Percentiles rank a stretch among this genome's conserved stretches.
phyloP scores from a whole-genome alignment of 2,797 vertebrate genomes.

The Serranus cabrilla region DNA sequence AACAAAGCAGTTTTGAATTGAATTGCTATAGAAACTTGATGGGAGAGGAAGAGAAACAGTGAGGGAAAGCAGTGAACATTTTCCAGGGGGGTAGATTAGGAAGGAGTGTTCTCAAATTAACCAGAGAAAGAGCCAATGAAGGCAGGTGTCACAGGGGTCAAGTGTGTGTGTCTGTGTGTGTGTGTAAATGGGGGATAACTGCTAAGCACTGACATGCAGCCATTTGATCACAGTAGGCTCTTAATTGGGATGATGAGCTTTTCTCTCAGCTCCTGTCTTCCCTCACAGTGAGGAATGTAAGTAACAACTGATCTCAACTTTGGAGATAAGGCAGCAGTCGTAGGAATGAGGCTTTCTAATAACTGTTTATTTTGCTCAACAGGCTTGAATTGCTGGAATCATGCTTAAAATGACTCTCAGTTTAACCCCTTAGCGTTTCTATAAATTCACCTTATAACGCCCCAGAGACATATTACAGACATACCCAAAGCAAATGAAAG shows the following conservation, averaged over 20 bases:
- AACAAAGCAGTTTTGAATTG: slow-evolving; percentile 28
- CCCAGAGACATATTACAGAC: too few relatives aligned
- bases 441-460: too few relatives aligned
- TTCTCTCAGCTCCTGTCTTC: slow-evolving; percentile 12
- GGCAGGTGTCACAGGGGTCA: slow-evolving; percentile 73
- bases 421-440: not conserved
- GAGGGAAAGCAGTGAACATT: slow-evolving; percentile 14
- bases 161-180: slow-evolving; percentile 51
- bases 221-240: slow-evolving; percentile 66
- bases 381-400: not conserved
- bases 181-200: slow-evolving; percentile 25
- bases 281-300: slow-evolving; percentile 6
- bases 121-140: slow-evolving; percentile 61
- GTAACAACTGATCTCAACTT: slow-evolving; percentile 1
- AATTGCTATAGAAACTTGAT: slow-evolving; percentile 23
- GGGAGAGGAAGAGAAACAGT: slow-evolving; percentile 31
- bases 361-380: not conserved
- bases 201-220: slow-evolving; percentile 55
- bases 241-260: slow-evolving; percentile 58
- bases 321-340: not conserved
- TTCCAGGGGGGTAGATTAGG: slow-evolving; percentile 48
- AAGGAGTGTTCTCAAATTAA: slow-evolving; percentile 61
- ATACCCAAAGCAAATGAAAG: too few relatives aligned
- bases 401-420: not conserved
- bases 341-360: not conserved